A percentile compares a stretch with the other conserved stretches of the same genome.
phyloP scores from a whole-genome alignment of 2,797 vertebrate genomes.

The Strix occidentalis region DNA sequence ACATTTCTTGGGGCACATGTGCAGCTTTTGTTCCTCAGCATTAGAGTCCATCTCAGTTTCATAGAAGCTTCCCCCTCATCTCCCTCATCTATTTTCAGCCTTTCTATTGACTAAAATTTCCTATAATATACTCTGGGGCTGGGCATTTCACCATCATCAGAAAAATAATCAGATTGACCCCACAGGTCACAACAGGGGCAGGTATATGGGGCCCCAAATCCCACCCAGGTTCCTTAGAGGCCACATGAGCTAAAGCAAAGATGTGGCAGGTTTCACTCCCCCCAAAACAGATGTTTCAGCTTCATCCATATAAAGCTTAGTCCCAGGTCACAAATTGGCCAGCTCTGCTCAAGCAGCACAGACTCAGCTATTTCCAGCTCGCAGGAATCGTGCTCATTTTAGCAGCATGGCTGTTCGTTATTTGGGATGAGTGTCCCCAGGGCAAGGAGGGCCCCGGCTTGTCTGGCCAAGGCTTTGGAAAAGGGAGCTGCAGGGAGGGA shows the following conservation, averaged over 20 bases:
- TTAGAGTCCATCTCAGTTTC: neutral
- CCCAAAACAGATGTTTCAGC: neutral
- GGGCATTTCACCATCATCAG: neutral
- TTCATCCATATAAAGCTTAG: neutral
- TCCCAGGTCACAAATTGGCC: neutral
- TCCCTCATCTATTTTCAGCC: neutral
- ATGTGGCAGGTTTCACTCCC: neutral
- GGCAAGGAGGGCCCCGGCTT: conserved; percentile 3
- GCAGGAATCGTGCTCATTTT: neutral
- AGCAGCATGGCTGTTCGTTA: conserved; percentile 29
- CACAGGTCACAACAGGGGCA: neutral
- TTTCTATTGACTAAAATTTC: neutral
- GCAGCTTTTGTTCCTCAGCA: neutral
- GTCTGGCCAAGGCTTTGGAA: conserved; percentile 23
- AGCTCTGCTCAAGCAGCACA: neutral
- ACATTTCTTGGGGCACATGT: neutral
- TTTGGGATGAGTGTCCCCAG: conserved; percentile 9
- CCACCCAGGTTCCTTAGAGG: neutral
- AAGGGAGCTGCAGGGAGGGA: neutral
- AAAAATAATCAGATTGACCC: neutral
- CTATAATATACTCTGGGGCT: neutral
- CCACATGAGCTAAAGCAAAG: neutral
- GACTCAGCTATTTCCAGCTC: neutral
- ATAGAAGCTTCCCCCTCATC: neutral
- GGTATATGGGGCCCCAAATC: neutral